Evolutionary conservation across 2,888 invertebrate species (phyloP), one percentile per base, ranked within the genome.

Genomic region (Macrosoma leucophasiata): DNA sequence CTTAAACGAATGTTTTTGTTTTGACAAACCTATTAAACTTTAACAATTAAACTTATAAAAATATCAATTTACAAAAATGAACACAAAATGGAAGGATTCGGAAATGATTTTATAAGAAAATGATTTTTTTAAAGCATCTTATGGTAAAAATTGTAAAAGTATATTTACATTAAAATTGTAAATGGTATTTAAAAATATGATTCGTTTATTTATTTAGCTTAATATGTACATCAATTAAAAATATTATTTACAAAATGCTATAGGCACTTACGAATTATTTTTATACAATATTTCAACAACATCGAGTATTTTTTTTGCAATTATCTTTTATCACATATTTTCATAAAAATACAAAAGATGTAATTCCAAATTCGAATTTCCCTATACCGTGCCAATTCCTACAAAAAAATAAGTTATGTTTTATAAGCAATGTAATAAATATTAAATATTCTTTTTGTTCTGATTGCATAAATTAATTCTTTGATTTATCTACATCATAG

Each of bases 221-320:
- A 13, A 28, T 24, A 33, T 33, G 23, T 33, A 33, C 33, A 33
- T 10, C 13, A 28, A 33, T 33, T 33, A 33, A 13, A 23, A 29
- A 19, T 29, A 34, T 53, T 70, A 69, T 65, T 58, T 67, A 67
- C 65, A 67, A 55, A 56, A 49, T 48, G 44, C 43, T 45, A 50
- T 46, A 65, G 69, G 64, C 69, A 69, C 66, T 66, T 61, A 62
- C 47, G 56, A 61, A 62, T 62, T 53, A 57, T 46, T 39, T 44
- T 43, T 47, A 48, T 48, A 52, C 51, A 34, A 24, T 56, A 56
- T 63, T 63, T 58, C 55, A 56, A 49, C 48, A 41, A 40, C 15
- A 36, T 49, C 48, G 52, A 52, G 51, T 51, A 54, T 48, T 55
- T 46, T 36, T 43, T 43, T 44, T 37, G 29, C 40, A 38, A 39